Evolutionary conservation across 2,797 vertebrate species (phyloP).

Genomic region (Rhinoraja longicauda): DNA sequence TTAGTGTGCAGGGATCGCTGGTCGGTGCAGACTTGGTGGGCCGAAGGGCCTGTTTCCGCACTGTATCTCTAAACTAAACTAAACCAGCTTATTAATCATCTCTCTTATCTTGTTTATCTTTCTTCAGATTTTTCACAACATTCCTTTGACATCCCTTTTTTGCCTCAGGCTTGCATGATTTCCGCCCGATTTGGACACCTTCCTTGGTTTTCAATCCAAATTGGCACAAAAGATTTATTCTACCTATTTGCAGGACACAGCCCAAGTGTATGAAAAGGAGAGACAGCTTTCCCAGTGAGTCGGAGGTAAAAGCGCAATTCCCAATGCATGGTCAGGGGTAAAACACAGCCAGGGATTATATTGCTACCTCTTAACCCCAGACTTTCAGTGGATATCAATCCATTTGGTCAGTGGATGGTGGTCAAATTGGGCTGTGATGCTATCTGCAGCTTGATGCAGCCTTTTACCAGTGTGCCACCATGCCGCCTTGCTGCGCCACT

Average conservation of each 20-base stretch:
- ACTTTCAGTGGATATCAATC: neutral
- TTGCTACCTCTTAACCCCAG: neutral
- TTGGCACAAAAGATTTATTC: neutral
- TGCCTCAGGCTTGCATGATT: neutral
- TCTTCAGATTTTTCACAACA: neutral
- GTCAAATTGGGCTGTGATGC: neutral
- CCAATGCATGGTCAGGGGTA: neutral
- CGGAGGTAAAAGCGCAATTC: neutral
- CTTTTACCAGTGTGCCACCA: no score
- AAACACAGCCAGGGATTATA: neutral
- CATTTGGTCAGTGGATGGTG: neutral
- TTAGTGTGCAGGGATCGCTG: no score
- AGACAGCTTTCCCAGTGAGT: neutral
- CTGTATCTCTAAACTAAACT: no score
- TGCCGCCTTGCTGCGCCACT: no score
- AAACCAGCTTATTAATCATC: neutral
- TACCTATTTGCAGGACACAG: neutral
- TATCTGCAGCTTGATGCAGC: neutral
- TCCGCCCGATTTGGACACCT: neutral
- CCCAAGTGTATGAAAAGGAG: neutral
- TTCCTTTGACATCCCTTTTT: neutral
- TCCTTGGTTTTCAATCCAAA: neutral
- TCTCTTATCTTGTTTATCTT: neutral
- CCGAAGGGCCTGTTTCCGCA: no score
- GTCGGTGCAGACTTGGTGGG: no score